Evolutionary conservation across 2,113 vertebrate genomes (phyloP).

Genomic region (Pituophis catenifer): DNA sequence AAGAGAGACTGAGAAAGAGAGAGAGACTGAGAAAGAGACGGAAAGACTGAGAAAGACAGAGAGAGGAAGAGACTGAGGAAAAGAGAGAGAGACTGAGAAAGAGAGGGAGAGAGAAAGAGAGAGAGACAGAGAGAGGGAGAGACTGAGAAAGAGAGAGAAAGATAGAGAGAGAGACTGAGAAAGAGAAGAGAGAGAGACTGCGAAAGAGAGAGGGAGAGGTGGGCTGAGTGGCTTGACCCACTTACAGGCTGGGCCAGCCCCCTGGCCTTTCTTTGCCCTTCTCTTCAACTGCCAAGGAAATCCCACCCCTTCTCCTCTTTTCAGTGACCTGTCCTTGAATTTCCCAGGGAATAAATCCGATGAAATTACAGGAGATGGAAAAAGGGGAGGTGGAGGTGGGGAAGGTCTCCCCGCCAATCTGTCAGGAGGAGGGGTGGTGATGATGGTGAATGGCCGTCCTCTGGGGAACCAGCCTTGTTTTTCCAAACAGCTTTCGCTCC

Average conservation of each 20-base stretch:
- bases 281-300: background rate
- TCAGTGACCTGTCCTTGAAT: background rate
- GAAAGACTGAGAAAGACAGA: too few species aligned
- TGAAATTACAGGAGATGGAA: background rate
- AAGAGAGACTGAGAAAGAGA: too few species aligned
- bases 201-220: accelerated
- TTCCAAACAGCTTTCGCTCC: background rate
- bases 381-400: background rate
- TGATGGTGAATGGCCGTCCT: background rate
- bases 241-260: background rate
- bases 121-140: too few species aligned
- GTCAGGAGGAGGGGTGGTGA: background rate
- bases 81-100: too few species aligned
- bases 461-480: background rate
- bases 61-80: too few species aligned
- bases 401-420: background rate
- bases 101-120: too few species aligned
- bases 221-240: background rate
- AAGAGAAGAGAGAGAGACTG: too few species aligned
- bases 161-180: accelerated
- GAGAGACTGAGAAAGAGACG: too few species aligned
- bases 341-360: background rate
- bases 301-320: background rate
- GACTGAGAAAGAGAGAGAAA: accelerated
- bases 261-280: background rate